Conservation (phyloP, 2,888 invertebrate genomes). For the Gortyna flavago region DNA sequence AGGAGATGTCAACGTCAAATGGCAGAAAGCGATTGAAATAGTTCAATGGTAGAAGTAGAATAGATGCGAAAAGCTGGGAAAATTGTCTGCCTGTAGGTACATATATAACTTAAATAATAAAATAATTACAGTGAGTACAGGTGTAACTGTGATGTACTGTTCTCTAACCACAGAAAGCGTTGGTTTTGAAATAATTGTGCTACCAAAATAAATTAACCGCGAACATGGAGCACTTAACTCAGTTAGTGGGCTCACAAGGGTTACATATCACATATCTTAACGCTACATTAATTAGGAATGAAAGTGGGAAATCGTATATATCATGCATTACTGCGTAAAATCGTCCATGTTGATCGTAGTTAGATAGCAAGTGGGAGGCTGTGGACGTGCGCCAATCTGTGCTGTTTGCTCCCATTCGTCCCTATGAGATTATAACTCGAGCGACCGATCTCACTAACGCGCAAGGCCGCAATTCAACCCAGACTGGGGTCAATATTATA, state of each 20-base stretch:
- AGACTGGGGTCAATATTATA: constrained; percentile 66
- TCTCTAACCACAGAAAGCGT: constrained; percentile 27
- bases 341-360: constrained; percentile 60
- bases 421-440: constrained; percentile 61
- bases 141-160: not conserved
- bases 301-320: constrained; percentile 57
- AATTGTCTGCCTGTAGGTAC: not conserved
- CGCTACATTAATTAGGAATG: constrained; percentile 72
- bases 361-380: constrained; percentile 61
- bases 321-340: constrained; percentile 64
- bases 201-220: constrained; percentile 43
- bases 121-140: constrained; percentile 16
- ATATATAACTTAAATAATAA: not conserved
- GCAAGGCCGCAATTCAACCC: constrained; percentile 58
- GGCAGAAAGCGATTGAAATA: constrained; percentile 44
- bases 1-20: constrained; percentile 35
- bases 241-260: constrained; percentile 49
- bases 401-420: constrained; percentile 58
- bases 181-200: constrained; percentile 51
- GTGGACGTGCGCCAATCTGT: constrained; percentile 65
- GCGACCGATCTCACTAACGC: constrained; percentile 41
- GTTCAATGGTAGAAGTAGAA: constrained; percentile 21
- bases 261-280: constrained; percentile 68
- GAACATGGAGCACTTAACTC: constrained; percentile 45
- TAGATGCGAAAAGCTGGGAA: constrained; percentile 17